phyloP scores from a whole-genome alignment of 2,888 invertebrate species.

The Andrena trimmerana region DNA sequence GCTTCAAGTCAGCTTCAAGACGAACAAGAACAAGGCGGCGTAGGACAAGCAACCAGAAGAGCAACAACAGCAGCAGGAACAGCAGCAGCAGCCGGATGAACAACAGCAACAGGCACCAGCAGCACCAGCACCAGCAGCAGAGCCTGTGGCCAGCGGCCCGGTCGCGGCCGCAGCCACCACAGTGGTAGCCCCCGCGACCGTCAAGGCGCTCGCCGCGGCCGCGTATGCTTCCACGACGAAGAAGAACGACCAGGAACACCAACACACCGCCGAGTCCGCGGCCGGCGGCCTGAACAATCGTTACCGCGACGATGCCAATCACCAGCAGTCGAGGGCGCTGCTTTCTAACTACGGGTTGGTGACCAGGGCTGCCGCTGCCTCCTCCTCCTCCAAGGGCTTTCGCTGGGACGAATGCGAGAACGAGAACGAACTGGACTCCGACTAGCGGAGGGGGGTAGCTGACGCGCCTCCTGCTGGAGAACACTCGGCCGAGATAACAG shows the following conservation, averaged over 20 bases:
- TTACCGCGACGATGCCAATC: constrained; percentile 11
- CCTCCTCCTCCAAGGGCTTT: constrained; percentile 18
- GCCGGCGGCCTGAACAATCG: constrained; percentile 35
- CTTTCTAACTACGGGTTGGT: not conserved
- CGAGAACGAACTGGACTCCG: constrained; percentile 10
- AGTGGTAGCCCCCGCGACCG: constrained; percentile 38
- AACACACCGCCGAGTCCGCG: constrained; percentile 54
- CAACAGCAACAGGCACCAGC: constrained; percentile 44
- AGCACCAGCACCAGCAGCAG: constrained; percentile 40
- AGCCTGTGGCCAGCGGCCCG: no score
- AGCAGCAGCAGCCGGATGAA: constrained; percentile 33
- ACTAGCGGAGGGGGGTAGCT: not conserved
- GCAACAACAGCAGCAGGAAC: constrained; percentile 25
- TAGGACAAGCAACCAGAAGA: constrained; percentile 85
- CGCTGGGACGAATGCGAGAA: constrained; percentile 13
- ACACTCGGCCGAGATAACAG: not conserved
- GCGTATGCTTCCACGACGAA: constrained; percentile 37
- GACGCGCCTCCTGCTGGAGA: constrained; percentile 12
- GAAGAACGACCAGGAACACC: constrained; percentile 53
- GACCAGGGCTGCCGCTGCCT: not conserved
- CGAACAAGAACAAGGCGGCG: constrained; percentile 92
- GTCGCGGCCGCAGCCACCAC: constrained; percentile 34
- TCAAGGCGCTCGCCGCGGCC: not conserved
- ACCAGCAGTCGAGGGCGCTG: not conserved
- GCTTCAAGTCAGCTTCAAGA: constrained; percentile 97